A percentile compares a stretch with the other conserved stretches of the same genome.
phyloP scores from a whole-genome alignment of 2,113 vertebrate genomes.

The Pseudorectes ferrugineus region DNA sequence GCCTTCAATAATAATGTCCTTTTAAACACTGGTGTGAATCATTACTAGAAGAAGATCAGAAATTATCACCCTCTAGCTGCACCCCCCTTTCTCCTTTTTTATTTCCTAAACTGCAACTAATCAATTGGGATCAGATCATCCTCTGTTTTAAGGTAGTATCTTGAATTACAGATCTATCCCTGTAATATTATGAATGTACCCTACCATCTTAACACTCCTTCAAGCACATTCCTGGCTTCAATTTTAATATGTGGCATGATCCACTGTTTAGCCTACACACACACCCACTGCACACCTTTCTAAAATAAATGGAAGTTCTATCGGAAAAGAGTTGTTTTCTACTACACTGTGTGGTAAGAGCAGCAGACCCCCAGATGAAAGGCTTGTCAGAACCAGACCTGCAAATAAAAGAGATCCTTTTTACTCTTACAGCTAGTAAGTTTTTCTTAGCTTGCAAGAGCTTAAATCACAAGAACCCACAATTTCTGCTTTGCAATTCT shows the following conservation, averaged over 20 bases:
- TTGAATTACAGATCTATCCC: not conserved
- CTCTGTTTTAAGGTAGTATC: not conserved
- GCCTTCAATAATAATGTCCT: not conserved
- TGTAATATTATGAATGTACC: not conserved
- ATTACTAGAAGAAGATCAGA: not conserved
- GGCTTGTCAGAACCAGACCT: not conserved
- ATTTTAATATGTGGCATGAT: not conserved
- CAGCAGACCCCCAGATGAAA: not conserved
- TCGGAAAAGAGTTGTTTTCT: not conserved
- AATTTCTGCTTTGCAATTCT: not conserved
- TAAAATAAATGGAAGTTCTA: not conserved
- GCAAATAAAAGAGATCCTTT: not conserved
- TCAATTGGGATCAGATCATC: not conserved
- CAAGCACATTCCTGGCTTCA: not conserved
- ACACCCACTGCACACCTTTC: not conserved
- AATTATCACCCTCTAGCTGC: not conserved
- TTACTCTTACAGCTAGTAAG: not conserved
- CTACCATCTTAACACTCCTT: not conserved
- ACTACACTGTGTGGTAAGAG: not conserved
- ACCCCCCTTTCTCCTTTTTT: rapidly evolving
- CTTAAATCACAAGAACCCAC: not conserved
- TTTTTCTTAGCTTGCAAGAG: not conserved
- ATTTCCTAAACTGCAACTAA: not conserved
- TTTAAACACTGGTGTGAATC: not conserved
- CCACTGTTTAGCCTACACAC: not conserved